Evolutionary conservation across 2,113 vertebrate genomes (phyloP).

Genomic region (Aspidoscelis tigris): DNA sequence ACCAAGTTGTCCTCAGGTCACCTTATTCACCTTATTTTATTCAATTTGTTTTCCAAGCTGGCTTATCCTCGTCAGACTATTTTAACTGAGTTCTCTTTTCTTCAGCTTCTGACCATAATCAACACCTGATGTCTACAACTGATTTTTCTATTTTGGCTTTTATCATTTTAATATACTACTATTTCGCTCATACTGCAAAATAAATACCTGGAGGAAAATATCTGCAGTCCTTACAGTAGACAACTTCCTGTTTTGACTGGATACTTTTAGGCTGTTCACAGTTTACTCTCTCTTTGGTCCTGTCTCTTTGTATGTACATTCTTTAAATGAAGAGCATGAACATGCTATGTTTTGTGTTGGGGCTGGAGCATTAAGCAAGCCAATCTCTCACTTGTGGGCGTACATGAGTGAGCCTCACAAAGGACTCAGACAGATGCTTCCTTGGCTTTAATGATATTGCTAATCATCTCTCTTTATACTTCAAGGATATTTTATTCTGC

Average conservation of each 20-base stretch:
- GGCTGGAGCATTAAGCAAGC: conserved; percentile 62
- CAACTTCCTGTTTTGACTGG: conserved; percentile 35
- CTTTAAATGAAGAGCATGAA: conserved; percentile 61
- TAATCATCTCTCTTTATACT: conserved; percentile 71
- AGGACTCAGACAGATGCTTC: conserved; percentile 67
- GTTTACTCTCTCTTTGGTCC: conserved; percentile 5
- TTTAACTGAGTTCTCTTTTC: too few relatives aligned
- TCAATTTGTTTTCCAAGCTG: too few relatives aligned
- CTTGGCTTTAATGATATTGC: conserved; percentile 69
- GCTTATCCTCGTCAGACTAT: too few relatives aligned
- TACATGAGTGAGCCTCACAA: conserved; percentile 61
- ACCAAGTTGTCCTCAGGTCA: too few relatives aligned
- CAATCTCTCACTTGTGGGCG: conserved; percentile 48
- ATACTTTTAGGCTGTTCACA: neutral
- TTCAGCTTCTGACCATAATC: too few relatives aligned
- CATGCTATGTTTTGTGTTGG: conserved; percentile 57
- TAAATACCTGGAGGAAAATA: conserved; percentile 26
- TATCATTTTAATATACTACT: too few relatives aligned
- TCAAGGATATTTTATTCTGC: conserved; percentile 63
- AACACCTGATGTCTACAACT: too few relatives aligned
- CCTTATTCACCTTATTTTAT: too few relatives aligned
- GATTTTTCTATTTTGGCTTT: too few relatives aligned
- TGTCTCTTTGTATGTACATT: conserved; percentile 55
- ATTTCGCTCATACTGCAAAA: neutral
- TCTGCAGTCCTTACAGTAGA: conserved; percentile 45